Conservation (phyloP, 2,888 invertebrate species). For the Operophtera brumata region DNA sequence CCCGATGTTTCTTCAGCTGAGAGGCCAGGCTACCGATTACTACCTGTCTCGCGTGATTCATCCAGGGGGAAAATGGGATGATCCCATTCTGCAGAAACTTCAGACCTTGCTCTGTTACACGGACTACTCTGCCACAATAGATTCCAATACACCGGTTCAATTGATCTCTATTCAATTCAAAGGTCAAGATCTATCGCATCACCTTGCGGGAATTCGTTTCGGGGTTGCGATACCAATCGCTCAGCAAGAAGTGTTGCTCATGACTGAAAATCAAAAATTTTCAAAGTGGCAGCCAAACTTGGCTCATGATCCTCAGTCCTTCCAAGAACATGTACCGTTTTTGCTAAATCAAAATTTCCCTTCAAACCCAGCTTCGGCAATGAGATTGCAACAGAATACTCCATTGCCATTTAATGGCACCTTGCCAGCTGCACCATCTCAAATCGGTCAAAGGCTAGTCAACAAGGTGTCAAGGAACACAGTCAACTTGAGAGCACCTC, state of each 20-base stretch:
- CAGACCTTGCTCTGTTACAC: slow-evolving; percentile 68
- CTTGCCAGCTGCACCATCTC: slow-evolving; percentile 48
- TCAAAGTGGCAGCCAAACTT: slow-evolving; percentile 57
- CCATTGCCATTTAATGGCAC: slow-evolving; percentile 60
- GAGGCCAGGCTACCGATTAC: slow-evolving; percentile 82
- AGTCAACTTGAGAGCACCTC: slow-evolving; percentile 59
- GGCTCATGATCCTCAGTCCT: slow-evolving; percentile 49
- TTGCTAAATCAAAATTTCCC: slow-evolving; percentile 69
- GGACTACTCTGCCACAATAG: slow-evolving; percentile 62
- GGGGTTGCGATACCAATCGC: slow-evolving; percentile 68
- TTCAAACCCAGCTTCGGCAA: slow-evolving; percentile 68
- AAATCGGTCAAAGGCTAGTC: slow-evolving; percentile 59
- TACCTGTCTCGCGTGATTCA: slow-evolving; percentile 80
- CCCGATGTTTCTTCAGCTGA: slow-evolving; percentile 71
- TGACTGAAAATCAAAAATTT: slow-evolving; percentile 42
- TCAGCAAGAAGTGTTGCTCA: slow-evolving; percentile 70
- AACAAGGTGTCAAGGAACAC: slow-evolving; percentile 63
- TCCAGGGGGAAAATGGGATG: slow-evolving; percentile 78
- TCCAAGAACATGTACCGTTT: slow-evolving; percentile 68
- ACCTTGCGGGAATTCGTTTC: slow-evolving; percentile 67
- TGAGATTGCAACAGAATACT: slow-evolving; percentile 65
- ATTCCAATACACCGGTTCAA: slow-evolving; percentile 62
- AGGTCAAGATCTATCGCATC: slow-evolving; percentile 72
- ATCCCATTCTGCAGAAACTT: slow-evolving; percentile 62
- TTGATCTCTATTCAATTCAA: slow-evolving; percentile 73